Evolutionary conservation across 2,797 vertebrate species (phyloP).

Genomic region (Enteromius fasciolatus): DNA sequence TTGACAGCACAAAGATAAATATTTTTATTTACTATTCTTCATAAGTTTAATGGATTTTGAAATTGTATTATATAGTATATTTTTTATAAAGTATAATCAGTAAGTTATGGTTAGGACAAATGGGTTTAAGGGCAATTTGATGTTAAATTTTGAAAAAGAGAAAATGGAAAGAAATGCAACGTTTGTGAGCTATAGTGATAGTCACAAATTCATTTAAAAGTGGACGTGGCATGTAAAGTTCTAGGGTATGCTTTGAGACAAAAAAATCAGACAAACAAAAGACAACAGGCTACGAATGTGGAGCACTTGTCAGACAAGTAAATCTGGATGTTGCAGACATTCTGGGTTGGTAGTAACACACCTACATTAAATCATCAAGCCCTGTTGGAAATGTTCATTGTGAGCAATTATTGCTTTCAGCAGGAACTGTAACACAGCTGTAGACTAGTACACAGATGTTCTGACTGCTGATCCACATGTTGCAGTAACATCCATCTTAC

Average conservation of each 20-base stretch:
- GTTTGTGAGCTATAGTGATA: not conserved
- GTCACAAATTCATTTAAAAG: not conserved
- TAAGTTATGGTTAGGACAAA: not conserved
- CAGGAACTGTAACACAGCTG: not conserved
- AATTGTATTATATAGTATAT: too few relatives aligned
- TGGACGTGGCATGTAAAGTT: not conserved
- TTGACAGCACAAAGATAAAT: not conserved
- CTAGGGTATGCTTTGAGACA: not conserved
- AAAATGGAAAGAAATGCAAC: not conserved
- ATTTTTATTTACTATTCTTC: not conserved
- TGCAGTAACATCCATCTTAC: not conserved
- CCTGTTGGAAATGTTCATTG: not conserved
- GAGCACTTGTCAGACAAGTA: not conserved
- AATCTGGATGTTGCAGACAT: not conserved
- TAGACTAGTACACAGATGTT: slow-evolving; percentile 20
- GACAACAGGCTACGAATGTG: not conserved
- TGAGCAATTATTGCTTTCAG: not conserved
- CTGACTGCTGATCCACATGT: not conserved
- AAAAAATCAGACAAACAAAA: not conserved
- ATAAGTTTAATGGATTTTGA: not conserved
- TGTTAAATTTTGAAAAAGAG: not conserved
- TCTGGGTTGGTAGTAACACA: not conserved
- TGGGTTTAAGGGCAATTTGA: not conserved
- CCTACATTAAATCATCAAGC: not conserved
- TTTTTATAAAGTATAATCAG: too few relatives aligned